These are phyloP conservation scores for Serrognathus titanus DNA, from an alignment of 2,888 invertebrate genomes.

Conservation along the genomic window DNA sequence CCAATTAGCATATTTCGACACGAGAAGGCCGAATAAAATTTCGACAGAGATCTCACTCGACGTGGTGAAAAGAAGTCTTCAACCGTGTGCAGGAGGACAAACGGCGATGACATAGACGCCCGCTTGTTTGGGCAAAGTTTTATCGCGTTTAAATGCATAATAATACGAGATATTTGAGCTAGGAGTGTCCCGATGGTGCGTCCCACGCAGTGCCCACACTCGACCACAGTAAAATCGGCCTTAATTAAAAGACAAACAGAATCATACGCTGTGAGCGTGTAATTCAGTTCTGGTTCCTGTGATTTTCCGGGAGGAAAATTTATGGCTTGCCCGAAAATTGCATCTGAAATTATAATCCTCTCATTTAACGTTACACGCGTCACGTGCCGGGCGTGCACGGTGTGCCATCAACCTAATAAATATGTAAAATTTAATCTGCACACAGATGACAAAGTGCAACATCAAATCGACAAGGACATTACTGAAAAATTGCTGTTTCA, in stretches of 20 bases:
- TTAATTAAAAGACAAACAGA: conserved; percentile 5
- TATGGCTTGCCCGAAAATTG: conserved; percentile 4
- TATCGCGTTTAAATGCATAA: conserved; percentile 26
- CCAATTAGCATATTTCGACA: no score
- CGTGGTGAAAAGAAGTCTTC: no score
- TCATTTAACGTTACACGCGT: neutral
- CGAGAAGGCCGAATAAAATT: no score
- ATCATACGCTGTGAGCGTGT: no score
- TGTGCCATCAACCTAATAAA: no score
- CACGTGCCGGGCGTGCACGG: no score
- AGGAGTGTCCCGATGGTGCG: conserved; percentile 27
- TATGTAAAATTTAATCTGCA: no score
- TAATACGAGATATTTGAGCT: conserved; percentile 31
- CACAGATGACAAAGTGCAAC: no score
- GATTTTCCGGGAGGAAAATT: neutral
- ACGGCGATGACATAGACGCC: neutral
- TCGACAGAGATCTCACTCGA: no score
- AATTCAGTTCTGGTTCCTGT: no score
- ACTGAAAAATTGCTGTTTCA: no score
- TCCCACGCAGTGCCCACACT: conserved; percentile 23
- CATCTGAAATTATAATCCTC: conserved; percentile 7
- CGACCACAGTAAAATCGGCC: conserved; percentile 7
- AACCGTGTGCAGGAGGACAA: neutral
- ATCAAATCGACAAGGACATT: no score
- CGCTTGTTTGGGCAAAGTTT: conserved; percentile 17